Evolutionary conservation across 2,888 invertebrate species (phyloP).

Genomic region (Lithophane ornitopus): DNA sequence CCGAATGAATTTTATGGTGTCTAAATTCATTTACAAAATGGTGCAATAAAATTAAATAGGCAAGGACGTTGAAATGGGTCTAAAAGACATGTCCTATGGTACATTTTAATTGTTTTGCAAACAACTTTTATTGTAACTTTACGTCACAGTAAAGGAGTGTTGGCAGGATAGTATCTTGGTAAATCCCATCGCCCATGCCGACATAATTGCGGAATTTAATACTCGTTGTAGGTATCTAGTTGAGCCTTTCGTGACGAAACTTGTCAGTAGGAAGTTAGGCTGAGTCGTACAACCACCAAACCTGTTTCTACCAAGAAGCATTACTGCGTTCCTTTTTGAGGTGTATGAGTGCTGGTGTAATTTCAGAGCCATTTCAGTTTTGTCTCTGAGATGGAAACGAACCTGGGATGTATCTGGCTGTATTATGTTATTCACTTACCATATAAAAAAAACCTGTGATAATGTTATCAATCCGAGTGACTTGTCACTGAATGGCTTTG

Average conservation of each 20-base stretch:
- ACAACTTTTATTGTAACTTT: constrained; percentile 13
- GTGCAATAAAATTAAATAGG: constrained; percentile 27
- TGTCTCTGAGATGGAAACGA: not conserved
- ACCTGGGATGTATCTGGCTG: too few relatives aligned
- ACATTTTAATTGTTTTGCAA: constrained; percentile 8
- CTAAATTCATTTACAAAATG: constrained; percentile 30
- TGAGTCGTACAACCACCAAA: not conserved
- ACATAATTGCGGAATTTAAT: constrained; percentile 6
- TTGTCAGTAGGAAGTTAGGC: too few relatives aligned
- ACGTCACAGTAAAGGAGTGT: constrained; percentile 23
- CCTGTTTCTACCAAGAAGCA: too few relatives aligned
- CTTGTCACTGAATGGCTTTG: constrained; percentile 15
- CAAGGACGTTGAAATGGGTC: not conserved
- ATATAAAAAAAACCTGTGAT: not conserved
- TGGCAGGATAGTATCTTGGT: constrained; percentile 14
- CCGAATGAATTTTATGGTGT: not conserved
- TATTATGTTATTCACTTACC: not conserved
- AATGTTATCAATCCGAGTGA: constrained; percentile 9
- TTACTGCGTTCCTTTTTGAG: not conserved
- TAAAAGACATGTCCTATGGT: constrained; percentile 13
- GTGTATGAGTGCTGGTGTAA: too few relatives aligned
- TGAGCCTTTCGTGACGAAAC: not conserved
- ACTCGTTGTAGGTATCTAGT: not conserved
- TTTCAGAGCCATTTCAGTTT: not conserved
- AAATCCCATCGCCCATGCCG: not conserved